Evolutionary conservation across 2,113 vertebrate genomes (phyloP), one percentile per base, ranked within the genome.

Genomic region (Regulus satrapa): DNA sequence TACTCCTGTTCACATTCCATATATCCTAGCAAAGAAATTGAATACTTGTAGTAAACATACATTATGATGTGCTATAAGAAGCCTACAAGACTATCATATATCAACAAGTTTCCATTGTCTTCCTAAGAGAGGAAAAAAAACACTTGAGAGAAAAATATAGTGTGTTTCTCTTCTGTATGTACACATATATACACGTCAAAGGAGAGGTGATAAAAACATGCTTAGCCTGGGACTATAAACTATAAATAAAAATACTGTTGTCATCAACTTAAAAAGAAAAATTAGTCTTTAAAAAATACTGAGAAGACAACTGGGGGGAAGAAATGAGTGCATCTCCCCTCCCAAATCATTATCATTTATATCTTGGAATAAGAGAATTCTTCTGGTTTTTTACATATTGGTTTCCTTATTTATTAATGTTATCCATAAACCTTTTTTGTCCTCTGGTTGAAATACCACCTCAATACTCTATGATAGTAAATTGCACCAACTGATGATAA

Each of bases 101-200:
- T 89, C 81, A 89, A 26, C 7, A 82, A 12, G 49, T 52, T 79
- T 88, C 66, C n/a, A 79, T 23, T 3, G 1, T 29, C 25, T 40
- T 72, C 66, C 34, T 40, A 36, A 26, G 58, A 81, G 18, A 81
- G 26, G 34, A 36, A 87, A 77, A 63, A 89, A 64, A 68, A 63
- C 8, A 76, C 25, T 38, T 31, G 23, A 31, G 46, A 71, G 18
- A 79, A 75, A 96, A 79, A 83, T 66, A 82, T 0, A 88, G 49
- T 3, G 4, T 64, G 38, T 15, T 90, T 68, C 49, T 77, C 24
- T 63, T 76, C 71, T 64, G 32, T 71, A 71, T n/a, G 64, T 31
- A 77, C 4, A 59, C 1, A 2, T 31, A 84, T 7, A 80, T 0
- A 0, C 23, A 0, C 25, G 85, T 51, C 90, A 93, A 76, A 73